phyloP scores from a whole-genome alignment of 2,113 vertebrate genomes.

The Actinemys pallida region DNA sequence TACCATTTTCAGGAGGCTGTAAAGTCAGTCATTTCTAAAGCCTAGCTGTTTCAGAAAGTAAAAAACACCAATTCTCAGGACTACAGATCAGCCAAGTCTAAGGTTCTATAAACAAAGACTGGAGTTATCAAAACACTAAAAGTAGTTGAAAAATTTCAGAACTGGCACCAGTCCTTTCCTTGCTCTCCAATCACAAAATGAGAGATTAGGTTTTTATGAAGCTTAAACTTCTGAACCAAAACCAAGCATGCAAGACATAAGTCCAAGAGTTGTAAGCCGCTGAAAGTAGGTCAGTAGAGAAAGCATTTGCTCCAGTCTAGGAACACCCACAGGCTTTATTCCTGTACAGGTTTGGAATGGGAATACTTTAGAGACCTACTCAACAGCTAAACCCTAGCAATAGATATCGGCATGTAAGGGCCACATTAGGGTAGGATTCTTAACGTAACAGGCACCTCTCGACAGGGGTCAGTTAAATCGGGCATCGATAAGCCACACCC shows the following conservation, averaged over 20 bases:
- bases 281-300: background rate
- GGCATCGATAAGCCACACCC: background rate
- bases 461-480: background rate
- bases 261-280: background rate
- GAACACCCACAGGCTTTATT: background rate
- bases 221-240: background rate
- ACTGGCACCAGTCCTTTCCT: background rate
- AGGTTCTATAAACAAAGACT: constrained; percentile 42
- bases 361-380: rapidly evolving
- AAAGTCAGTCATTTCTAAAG: constrained; percentile 22
- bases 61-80: background rate
- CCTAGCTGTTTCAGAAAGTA: background rate
- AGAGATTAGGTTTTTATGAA: constrained; percentile 10
- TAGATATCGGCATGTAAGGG: rapidly evolving
- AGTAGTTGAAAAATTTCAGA: background rate
- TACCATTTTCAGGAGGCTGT: background rate
- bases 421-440: background rate
- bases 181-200: constrained; percentile 3
- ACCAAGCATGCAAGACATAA: constrained; percentile 17
- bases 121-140: background rate
- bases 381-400: background rate
- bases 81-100: background rate
- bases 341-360: background rate
- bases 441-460: background rate
- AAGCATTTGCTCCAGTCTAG: background rate